Conservation (phyloP, 2,888 invertebrate species). For the Nasonovia ribisnigri region DNA sequence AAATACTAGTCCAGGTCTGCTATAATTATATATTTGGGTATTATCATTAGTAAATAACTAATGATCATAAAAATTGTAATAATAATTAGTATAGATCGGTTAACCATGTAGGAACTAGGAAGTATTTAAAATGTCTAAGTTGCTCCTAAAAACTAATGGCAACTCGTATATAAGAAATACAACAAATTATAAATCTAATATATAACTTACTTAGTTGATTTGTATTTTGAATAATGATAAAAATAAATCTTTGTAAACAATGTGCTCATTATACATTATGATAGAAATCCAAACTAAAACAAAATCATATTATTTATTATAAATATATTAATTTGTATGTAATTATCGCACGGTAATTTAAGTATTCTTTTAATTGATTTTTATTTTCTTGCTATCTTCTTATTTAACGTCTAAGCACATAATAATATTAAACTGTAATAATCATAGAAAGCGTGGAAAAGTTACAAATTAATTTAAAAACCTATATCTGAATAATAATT, state of each 20-base stretch:
- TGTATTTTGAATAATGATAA: not conserved
- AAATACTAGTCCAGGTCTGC: not conserved
- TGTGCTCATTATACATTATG: not conserved
- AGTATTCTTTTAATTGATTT: not conserved
- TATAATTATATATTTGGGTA: not conserved
- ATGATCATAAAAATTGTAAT: not conserved
- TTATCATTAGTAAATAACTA: not conserved
- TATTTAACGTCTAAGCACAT: not conserved
- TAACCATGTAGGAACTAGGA: rapidly evolving
- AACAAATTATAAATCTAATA: not conserved
- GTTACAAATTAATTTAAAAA: not conserved
- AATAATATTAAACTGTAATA: not conserved
- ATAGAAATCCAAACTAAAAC: not conserved
- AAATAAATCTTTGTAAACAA: not conserved
- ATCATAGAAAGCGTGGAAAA: slow-evolving; percentile 22
- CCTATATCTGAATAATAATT: not conserved
- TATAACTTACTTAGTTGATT: not conserved
- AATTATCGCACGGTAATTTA: not conserved
- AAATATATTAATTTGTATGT: not conserved
- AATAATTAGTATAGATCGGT: not conserved
- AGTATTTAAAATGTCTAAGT: not conserved
- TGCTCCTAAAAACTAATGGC: not conserved
- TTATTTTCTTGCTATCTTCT: not conserved
- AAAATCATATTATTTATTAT: not conserved
- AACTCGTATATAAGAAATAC: not conserved